phyloP scores from a whole-genome alignment of 2,797 vertebrate species.

The Dallia pectoralis region DNA sequence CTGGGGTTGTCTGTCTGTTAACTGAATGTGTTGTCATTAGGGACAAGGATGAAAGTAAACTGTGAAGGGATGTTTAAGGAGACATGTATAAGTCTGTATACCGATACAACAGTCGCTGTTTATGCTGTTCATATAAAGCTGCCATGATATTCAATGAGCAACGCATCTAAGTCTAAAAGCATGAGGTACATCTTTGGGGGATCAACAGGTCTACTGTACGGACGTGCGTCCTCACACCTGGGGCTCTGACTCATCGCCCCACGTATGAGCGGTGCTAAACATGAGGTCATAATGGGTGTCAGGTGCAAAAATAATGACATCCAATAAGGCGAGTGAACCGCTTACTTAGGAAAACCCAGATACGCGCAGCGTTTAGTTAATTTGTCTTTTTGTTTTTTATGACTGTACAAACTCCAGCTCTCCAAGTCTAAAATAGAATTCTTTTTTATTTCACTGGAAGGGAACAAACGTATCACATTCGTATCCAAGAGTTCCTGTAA shows the following conservation, averaged over 20 bases:
- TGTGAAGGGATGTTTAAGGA: neutral
- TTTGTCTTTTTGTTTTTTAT: neutral
- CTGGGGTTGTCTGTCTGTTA: too few relatives aligned
- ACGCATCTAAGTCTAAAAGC: neutral
- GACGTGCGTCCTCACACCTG: neutral
- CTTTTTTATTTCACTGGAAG: neutral
- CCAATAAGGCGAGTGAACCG: neutral
- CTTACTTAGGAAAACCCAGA: neutral
- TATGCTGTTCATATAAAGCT: too few relatives aligned
- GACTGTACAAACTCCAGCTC: neutral
- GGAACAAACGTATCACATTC: neutral
- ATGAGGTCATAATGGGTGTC: neutral
- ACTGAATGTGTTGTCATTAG: neutral
- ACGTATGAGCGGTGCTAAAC: neutral
- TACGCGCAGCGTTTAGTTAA: neutral
- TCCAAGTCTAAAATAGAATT: neutral
- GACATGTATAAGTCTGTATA: neutral
- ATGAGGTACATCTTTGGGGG: neutral
- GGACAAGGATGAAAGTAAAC: neutral
- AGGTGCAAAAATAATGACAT: neutral
- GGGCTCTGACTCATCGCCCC: neutral
- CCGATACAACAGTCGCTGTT: neutral
- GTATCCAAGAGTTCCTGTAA: neutral
- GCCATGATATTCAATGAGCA: too few relatives aligned
- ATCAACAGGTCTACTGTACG: neutral